Base-by-base conservation (phyloP, 64 coral and sea anemone species). In the Actinia equina region DNA sequence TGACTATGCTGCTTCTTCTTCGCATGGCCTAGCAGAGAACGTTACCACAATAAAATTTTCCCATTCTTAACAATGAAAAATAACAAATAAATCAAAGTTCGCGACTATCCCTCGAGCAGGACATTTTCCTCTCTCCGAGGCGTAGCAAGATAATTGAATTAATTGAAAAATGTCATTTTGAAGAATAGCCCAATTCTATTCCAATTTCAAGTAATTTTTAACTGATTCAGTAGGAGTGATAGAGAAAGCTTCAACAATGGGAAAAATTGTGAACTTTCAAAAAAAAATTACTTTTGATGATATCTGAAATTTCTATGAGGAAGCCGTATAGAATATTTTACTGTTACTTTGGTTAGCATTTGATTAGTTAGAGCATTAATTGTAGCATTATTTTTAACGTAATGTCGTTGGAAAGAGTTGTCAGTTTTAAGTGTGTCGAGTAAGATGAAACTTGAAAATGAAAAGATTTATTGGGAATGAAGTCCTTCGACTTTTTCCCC, bases 141-240 rank as follows among this genome's bases (percentile, higher is more conserved):
- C 15, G 14, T 74, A 65, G 62, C 26, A 26, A 74, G 69, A 5
- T 74, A 74, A 74, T 74, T 74, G 26, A 27, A 27, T 74, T 27
- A 74, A 74, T 74, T 74, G 69, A 25, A 16, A 74, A 74, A 74
- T 74, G 69, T 74, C 69, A 74, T 41, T 74, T 37, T 74, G 69
- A 41, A 74, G 69, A 42, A 26, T 74, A 12, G 69, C 26, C 69
- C 69, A 74, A 74, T 74, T 74, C 25, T 74, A 30, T 74, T 30
- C 25, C 25, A 74, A 74, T 15, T 74, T 74, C 23, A 74, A 74
- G 12, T 9, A 14, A 30, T 22, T 65, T 65, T 65, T 65, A 9
- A 22, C 17, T n/a, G 25, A 74, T 41, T 74, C 25, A 30, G 8
- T 4, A 9, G 2, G 46, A 49, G 46, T 49, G 4, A 49, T 49